These are phyloP conservation scores for Halichoerus grypus DNA, from an alignment of 2,113 vertebrate genomes.

Conservation along the genomic window DNA sequence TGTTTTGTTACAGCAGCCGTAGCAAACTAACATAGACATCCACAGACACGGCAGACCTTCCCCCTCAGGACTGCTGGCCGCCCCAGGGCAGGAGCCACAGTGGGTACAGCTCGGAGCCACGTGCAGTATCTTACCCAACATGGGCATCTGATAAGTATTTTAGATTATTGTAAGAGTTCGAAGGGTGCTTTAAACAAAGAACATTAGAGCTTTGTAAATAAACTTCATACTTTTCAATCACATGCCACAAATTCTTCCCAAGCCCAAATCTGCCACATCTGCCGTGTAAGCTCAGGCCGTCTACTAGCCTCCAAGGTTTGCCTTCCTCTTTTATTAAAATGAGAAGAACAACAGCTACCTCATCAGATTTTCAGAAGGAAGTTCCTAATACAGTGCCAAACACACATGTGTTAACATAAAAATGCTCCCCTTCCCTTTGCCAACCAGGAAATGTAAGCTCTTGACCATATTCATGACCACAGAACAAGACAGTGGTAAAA, in stretches of 20 bases:
- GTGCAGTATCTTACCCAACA: neutral
- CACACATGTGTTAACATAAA: neutral
- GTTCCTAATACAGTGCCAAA: neutral
- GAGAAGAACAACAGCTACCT: neutral
- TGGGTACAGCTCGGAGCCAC: neutral
- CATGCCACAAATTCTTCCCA: conserved; percentile 30
- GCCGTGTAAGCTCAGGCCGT: neutral
- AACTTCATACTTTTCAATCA: neutral
- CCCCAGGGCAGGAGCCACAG: neutral
- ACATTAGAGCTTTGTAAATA: neutral
- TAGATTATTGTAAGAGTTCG: neutral
- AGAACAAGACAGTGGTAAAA: neutral
- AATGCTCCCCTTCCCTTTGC: neutral
- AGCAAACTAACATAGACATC: neutral
- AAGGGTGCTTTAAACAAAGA: neutral
- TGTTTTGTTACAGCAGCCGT: neutral
- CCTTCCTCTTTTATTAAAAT: neutral
- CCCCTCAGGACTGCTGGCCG: neutral
- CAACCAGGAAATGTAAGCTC: neutral
- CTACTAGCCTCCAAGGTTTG: neutral
- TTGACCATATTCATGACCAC: neutral
- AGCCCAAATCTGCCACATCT: neutral
- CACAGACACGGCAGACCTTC: fast-evolving
- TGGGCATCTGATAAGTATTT: neutral
- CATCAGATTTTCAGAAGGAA: neutral